These are phyloP conservation scores for Sebastes minor DNA, from an alignment of 2,797 vertebrate genomes.

Conservation along the genomic window DNA sequence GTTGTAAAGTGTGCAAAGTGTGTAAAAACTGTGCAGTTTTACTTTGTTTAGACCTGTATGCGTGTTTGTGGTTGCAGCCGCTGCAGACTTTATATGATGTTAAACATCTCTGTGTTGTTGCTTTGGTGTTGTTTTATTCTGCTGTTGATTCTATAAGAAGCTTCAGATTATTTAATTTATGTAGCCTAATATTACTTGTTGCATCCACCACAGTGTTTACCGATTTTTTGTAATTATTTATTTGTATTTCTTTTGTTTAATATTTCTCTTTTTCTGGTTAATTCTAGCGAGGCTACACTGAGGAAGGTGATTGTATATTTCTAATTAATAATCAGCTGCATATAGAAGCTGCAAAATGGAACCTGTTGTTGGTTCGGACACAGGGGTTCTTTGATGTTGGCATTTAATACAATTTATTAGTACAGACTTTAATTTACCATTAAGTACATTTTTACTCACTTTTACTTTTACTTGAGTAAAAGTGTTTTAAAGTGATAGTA, in stretches of 20 bases:
- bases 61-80: too few relatives aligned
- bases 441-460: background rate
- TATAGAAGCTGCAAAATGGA: background rate
- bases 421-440: background rate
- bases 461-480: background rate
- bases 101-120: too few relatives aligned
- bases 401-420: background rate
- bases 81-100: too few relatives aligned
- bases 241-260: background rate
- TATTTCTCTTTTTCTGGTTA: background rate
- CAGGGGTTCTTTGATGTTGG: too few relatives aligned
- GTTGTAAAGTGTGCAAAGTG: background rate
- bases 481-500: background rate
- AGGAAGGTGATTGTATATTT: background rate
- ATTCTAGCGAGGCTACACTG: background rate
- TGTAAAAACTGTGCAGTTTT: too few relatives aligned
- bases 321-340: background rate
- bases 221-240: background rate
- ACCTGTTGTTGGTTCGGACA: background rate
- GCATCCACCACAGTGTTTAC: background rate
- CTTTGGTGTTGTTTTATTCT: background rate
- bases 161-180: background rate
- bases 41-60: too few relatives aligned
- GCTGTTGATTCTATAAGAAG: background rate
- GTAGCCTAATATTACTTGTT: background rate